phyloP scores from a whole-genome alignment of 2,888 invertebrate genomes.

The Apamea epomidion region DNA sequence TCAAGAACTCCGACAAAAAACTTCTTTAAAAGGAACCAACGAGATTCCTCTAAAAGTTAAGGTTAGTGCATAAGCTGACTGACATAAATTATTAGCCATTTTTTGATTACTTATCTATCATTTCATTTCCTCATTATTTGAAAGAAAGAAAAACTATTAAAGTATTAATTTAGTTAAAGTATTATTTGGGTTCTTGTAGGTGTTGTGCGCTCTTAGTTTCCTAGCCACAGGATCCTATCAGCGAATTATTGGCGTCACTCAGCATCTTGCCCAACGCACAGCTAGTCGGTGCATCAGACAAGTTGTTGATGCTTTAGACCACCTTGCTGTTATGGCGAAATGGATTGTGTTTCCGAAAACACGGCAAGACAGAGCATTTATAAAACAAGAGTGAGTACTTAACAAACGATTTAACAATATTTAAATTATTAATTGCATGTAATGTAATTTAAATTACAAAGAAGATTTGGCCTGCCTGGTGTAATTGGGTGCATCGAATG shows the following conservation, averaged over 20 bases:
- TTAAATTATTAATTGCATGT: no score
- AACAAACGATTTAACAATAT: background rate
- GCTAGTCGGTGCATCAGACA: constrained; percentile 7
- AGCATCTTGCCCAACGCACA: background rate
- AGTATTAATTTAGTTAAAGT: no score
- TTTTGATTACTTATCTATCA: no score
- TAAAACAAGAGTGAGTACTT: constrained; percentile 12
- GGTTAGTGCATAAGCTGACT: no score
- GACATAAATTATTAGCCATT: no score
- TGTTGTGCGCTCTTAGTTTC: no score
- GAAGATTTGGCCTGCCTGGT: constrained; percentile 3
- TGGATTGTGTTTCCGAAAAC: constrained; percentile 9
- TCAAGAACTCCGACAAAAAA: no score
- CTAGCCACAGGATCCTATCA: background rate
- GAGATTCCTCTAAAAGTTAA: no score
- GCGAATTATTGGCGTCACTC: background rate
- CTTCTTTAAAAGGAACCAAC: no score
- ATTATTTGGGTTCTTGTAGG: no score
- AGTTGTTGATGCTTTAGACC: background rate
- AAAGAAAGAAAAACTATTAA: no score
- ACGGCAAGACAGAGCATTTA: constrained; percentile 1
- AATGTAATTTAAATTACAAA: background rate
- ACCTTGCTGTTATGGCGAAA: background rate
- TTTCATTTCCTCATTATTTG: no score
- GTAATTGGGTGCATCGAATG: constrained; percentile 10